A percentile compares a stretch with the other conserved stretches of the same genome.
Evolutionary conservation across 2,888 invertebrate genomes (phyloP).

Genomic region (Acleris cristana): DNA sequence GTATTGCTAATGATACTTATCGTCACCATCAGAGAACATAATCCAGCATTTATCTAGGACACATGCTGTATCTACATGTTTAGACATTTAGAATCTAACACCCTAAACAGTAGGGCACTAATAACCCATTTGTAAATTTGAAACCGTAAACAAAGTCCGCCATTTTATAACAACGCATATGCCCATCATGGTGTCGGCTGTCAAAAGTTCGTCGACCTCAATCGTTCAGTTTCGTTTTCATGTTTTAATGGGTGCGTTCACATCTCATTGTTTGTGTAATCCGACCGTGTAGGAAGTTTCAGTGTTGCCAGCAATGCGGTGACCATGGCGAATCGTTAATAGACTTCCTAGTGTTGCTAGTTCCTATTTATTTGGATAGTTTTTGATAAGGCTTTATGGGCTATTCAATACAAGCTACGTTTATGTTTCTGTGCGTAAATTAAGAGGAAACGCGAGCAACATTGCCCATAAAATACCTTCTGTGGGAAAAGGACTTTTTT

Average conservation of each 20-base stretch:
- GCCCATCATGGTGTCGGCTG: constrained; percentile 55
- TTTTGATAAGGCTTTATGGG: constrained; percentile 37
- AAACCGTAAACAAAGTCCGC: constrained; percentile 17
- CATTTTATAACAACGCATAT: constrained; percentile 25
- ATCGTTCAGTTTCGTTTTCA: constrained; percentile 68
- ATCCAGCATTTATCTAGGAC: too few relatives aligned
- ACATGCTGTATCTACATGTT: too few relatives aligned
- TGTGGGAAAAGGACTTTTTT: not conserved
- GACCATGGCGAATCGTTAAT: constrained; percentile 51
- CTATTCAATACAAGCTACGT: constrained; percentile 20
- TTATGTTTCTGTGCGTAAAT: constrained; percentile 26
- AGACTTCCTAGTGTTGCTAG: constrained; percentile 39
- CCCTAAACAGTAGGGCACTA: not conserved
- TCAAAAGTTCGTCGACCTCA: constrained; percentile 66
- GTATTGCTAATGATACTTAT: too few relatives aligned
- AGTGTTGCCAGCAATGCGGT: constrained; percentile 33
- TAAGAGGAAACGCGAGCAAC: constrained; percentile 7
- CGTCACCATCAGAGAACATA: too few relatives aligned
- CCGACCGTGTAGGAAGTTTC: constrained; percentile 66
- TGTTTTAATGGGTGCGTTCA: constrained; percentile 75
- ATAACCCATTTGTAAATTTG: constrained; percentile 4
- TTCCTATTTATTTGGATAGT: constrained; percentile 30
- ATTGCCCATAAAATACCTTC: not conserved
- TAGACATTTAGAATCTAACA: too few relatives aligned
- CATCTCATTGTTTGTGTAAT: constrained; percentile 75